These are phyloP conservation scores for Palythoa grandis DNA, from an alignment of 92 coral and sea anemone genomes.

Conservation along the genomic window DNA sequence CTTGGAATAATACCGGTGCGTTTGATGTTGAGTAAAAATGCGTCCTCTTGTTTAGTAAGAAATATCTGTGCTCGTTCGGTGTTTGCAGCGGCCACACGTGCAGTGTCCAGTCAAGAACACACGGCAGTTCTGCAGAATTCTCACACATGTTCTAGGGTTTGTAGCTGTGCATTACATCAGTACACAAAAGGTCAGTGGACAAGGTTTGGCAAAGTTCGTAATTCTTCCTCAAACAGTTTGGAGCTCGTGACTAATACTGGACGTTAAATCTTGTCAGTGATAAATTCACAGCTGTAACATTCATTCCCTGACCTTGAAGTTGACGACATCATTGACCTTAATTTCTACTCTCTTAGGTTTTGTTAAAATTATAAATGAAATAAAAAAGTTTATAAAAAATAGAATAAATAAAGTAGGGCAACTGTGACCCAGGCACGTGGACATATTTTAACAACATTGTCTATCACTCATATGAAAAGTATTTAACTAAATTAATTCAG, in stretches of 20 bases:
- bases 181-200: constrained; percentile 80
- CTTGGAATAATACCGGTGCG: constrained; percentile 32
- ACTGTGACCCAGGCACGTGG: no score
- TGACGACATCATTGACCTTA: no score
- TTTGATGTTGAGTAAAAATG: constrained; percentile 41
- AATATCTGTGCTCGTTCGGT: constrained; percentile 53
- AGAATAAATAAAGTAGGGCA: no score
- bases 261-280: no score
- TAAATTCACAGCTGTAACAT: no score
- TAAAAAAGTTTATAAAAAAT: no score
- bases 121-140: constrained; percentile 36
- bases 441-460: no score
- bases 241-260: background rate
- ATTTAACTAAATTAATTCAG: no score
- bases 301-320: no score
- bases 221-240: background rate
- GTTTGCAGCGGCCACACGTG: constrained; percentile 78
- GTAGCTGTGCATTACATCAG: constrained; percentile 88
- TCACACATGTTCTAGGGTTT: constrained; percentile 79
- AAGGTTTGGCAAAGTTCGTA: background rate
- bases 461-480: no score
- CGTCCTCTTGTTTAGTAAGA: constrained; percentile 36
- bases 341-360: no score
- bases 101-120: constrained; percentile 70
- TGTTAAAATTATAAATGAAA: no score